phyloP scores from a whole-genome alignment of 2,797 vertebrate species.

The Mionectes olivaceus region DNA sequence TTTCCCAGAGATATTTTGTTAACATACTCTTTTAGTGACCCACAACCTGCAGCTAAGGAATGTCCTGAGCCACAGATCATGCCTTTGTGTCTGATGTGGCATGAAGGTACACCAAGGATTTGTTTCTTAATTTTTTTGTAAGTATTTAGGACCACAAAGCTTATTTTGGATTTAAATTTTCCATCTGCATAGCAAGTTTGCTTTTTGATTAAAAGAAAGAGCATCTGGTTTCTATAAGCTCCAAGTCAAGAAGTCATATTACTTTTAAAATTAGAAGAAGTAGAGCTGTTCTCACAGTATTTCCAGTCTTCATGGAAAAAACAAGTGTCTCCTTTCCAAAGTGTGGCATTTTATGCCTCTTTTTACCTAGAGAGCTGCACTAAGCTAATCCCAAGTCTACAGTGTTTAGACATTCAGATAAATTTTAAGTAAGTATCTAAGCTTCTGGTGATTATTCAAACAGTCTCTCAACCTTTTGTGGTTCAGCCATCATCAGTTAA shows the following conservation, averaged over 20 bases:
- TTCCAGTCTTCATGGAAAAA: neutral
- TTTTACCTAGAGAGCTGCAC: neutral
- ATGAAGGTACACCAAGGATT: neutral
- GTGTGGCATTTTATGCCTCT: neutral
- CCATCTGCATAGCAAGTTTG: neutral
- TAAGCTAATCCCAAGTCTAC: neutral
- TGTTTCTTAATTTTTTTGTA: neutral
- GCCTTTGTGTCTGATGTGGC: neutral
- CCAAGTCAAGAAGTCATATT: neutral
- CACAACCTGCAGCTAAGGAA: neutral
- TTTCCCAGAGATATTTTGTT: neutral
- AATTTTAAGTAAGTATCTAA: neutral
- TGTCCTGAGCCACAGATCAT: neutral
- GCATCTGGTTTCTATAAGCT: neutral
- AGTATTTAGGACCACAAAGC: neutral
- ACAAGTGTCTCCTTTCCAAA: neutral
- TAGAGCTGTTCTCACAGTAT: neutral
- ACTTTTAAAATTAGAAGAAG: neutral
- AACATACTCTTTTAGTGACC: neutral
- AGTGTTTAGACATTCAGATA: neutral
- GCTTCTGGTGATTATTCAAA: conserved; percentile 16
- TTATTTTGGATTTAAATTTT: neutral
- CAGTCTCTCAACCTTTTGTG: conserved; percentile 24
- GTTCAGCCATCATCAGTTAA: conserved; percentile 32
- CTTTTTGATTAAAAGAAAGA: neutral